phyloP scores from a whole-genome alignment of 2,797 vertebrate genomes.

The Spinibarbus caldwelli region DNA sequence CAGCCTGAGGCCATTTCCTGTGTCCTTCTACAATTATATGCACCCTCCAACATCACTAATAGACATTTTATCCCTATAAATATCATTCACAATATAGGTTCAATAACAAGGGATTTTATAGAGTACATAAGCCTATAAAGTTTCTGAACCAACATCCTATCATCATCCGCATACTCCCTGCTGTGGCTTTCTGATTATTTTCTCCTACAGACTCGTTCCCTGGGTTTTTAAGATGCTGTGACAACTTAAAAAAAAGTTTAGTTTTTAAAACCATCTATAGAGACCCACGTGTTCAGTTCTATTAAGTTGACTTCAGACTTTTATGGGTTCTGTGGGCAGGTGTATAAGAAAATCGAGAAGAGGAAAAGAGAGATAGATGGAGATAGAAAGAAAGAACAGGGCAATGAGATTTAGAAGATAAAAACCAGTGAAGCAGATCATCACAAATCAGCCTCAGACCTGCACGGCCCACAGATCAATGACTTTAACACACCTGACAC shows the following conservation, averaged over 20 bases:
- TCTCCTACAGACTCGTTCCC: background rate
- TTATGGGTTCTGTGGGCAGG: background rate
- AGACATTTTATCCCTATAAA: background rate
- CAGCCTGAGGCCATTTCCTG: constrained; percentile 21
- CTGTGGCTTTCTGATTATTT: background rate
- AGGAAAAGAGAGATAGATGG: constrained; percentile 7
- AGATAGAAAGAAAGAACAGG: constrained; percentile 11
- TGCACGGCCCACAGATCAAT: constrained; percentile 11
- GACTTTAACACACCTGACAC: background rate
- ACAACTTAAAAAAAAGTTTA: constrained; percentile 15
- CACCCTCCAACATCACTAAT: background rate
- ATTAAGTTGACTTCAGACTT: constrained; percentile 26
- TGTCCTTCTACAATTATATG: constrained; percentile 25
- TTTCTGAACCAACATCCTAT: background rate
- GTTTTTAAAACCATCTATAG: constrained; percentile 14
- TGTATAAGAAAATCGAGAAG: background rate
- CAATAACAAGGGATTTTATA: background rate
- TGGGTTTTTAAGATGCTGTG: constrained; percentile 16
- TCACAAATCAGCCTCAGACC: constrained; percentile 77
- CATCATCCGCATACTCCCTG: constrained; percentile 16
- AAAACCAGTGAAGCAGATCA: constrained; percentile 59
- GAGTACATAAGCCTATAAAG: background rate
- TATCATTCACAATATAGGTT: constrained; percentile 2
- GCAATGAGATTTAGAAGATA: constrained; percentile 18
- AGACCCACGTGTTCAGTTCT: constrained; percentile 10